phyloP scores from a whole-genome alignment of 2,797 vertebrate species.

The Chelidonichthys spinosus region DNA sequence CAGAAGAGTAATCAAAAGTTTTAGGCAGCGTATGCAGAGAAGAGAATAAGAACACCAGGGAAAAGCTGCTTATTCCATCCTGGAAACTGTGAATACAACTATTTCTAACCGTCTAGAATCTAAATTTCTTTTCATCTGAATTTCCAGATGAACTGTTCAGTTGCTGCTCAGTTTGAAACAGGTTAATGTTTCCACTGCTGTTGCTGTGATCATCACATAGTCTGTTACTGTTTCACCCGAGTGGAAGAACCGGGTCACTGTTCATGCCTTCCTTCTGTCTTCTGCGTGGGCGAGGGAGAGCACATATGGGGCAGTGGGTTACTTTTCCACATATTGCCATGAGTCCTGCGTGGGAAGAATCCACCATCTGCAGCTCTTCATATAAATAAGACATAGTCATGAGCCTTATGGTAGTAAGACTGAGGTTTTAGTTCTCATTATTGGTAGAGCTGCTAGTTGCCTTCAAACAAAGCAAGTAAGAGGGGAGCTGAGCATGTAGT shows the following conservation, averaged over 20 bases:
- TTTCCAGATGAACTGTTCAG: conserved; percentile 23
- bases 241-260: conserved; percentile 66
- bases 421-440: not conserved
- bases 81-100: not conserved
- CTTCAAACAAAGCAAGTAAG: too few relatives aligned
- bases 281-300: conserved; percentile 31
- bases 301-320: conserved; percentile 52
- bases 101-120: not conserved
- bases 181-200: conserved; percentile 47
- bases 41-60: not conserved
- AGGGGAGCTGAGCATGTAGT: too few relatives aligned
- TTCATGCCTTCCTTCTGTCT: conserved; percentile 59
- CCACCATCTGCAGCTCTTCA: conserved; percentile 8
- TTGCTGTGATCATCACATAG: conserved; percentile 55
- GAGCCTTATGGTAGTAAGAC: not conserved
- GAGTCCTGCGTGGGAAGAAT: conserved; percentile 8
- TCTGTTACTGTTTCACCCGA: conserved; percentile 35
- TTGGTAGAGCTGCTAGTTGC: not conserved
- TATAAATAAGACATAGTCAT: not conserved
- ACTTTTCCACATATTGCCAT: conserved; percentile 17
- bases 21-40: not conserved
- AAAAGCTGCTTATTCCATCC: not conserved
- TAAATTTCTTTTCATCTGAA: not conserved
- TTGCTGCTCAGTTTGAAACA: conserved; percentile 27
- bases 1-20: not conserved